phyloP scores from a whole-genome alignment of 2,113 vertebrate genomes.

The Diadophis punctatus region DNA sequence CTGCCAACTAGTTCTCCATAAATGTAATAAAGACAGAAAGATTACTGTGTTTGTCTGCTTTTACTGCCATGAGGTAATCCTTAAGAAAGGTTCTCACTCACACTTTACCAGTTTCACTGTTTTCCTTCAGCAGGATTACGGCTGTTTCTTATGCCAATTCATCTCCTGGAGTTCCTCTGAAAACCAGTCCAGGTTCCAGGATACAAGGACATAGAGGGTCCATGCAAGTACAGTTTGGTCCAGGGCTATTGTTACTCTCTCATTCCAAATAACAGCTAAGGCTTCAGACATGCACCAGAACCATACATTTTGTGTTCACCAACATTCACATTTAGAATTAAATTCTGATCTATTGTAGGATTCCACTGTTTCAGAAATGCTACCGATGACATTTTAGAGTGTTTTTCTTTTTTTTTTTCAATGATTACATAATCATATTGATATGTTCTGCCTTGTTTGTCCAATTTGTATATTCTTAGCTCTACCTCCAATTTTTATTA shows the following conservation, averaged over 20 bases:
- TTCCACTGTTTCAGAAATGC: neutral
- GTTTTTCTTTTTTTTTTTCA: neutral
- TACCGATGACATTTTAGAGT: neutral
- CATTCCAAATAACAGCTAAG: neutral
- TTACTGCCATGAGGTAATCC: neutral
- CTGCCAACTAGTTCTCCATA: neutral
- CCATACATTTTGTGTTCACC: too few relatives aligned
- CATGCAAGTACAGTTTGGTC: neutral
- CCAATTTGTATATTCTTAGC: constrained; percentile 40
- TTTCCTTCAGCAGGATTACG: neutral
- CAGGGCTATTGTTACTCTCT: neutral
- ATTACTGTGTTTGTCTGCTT: neutral
- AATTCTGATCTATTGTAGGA: neutral
- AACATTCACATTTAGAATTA: neutral
- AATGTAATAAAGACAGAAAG: neutral
- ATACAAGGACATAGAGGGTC: neutral
- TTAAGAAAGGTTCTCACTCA: neutral
- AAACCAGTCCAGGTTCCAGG: neutral
- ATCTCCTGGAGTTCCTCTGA: neutral
- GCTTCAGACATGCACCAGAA: neutral
- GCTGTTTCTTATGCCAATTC: neutral
- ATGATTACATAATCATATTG: neutral
- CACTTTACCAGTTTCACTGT: neutral
- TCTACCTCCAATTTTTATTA: constrained; percentile 49
- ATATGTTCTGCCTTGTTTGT: constrained; percentile 24